Evolutionary conservation across 2,113 vertebrate genomes (phyloP).

Genomic region (Cricetomys ansorgei): DNA sequence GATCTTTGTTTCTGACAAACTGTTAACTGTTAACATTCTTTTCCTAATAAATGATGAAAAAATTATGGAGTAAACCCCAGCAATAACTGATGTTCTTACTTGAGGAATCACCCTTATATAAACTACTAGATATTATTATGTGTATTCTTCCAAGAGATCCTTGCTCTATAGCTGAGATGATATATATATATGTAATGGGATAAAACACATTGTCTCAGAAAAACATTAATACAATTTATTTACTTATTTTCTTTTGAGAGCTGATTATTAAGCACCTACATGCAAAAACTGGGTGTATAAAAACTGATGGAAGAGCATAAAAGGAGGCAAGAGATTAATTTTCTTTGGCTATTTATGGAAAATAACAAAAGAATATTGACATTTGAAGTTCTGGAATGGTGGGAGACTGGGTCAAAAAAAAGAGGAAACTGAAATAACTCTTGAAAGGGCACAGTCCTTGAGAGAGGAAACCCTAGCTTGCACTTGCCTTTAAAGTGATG

Average conservation of each 20-base stretch:
- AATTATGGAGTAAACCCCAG: background rate
- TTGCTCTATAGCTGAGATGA: background rate
- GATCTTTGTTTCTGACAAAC: background rate
- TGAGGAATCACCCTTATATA: background rate
- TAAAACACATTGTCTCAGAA: background rate
- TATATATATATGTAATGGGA: background rate
- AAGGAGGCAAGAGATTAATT: background rate
- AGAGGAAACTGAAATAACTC: constrained; percentile 22
- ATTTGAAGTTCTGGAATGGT: constrained; percentile 32
- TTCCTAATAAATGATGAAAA: background rate
- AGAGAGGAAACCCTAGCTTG: background rate
- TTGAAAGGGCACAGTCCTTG: background rate
- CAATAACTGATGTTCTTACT: background rate
- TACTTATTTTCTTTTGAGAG: background rate
- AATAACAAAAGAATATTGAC: constrained; percentile 26
- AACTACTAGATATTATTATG: background rate
- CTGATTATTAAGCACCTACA: constrained; percentile 16
- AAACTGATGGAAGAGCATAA: background rate
- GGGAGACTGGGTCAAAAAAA: background rate
- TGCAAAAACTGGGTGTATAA: background rate
- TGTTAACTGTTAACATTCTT: background rate
- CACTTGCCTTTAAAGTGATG: background rate
- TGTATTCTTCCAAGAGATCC: background rate
- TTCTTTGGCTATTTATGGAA: background rate
- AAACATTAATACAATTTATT: background rate